Evolutionary conservation across 2,888 invertebrate species (phyloP).

Genomic region (Caenorhabditis macrosperma): DNA sequence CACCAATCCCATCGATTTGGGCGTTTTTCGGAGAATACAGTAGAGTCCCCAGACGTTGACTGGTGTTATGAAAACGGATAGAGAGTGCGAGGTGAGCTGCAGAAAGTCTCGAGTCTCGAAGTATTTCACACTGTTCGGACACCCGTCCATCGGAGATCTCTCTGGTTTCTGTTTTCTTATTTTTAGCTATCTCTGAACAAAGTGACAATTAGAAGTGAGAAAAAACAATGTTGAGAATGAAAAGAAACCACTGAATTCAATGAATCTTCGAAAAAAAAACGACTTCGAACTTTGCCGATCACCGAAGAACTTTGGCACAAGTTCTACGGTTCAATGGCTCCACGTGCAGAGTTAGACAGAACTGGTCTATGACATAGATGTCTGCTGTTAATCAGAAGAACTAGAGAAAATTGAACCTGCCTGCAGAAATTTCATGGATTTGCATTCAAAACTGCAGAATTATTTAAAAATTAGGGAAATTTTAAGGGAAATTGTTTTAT

Average conservation of each 20-base stretch:
- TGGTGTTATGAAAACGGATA: not conserved
- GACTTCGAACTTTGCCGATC: slow-evolving; percentile 15
- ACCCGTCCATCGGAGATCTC: not conserved
- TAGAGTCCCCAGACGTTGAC: slow-evolving; percentile 30
- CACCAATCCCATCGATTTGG: slow-evolving; percentile 19
- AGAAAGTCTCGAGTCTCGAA: slow-evolving; percentile 11
- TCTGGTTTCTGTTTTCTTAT: not conserved
- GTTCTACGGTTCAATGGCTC: not conserved
- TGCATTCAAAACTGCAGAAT: no score
- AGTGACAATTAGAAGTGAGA: not conserved
- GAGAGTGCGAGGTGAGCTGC: slow-evolving; percentile 14
- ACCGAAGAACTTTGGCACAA: not conserved
- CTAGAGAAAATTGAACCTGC: not conserved
- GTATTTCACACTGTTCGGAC: not conserved
- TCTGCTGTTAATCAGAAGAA: not conserved
- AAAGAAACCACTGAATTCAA: not conserved
- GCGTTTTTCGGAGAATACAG: slow-evolving; percentile 20
- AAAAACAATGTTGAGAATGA: not conserved
- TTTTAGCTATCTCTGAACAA: not conserved
- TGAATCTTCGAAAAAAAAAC: slow-evolving; percentile 3
- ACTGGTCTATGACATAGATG: not conserved
- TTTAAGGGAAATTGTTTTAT: no score
- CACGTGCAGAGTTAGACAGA: not conserved
- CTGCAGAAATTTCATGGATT: no score
- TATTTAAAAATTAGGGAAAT: no score